These are phyloP conservation scores for Xanthorhoe spadicearia DNA, from an alignment of 2,888 invertebrate genomes.

Conservation along the genomic window DNA sequence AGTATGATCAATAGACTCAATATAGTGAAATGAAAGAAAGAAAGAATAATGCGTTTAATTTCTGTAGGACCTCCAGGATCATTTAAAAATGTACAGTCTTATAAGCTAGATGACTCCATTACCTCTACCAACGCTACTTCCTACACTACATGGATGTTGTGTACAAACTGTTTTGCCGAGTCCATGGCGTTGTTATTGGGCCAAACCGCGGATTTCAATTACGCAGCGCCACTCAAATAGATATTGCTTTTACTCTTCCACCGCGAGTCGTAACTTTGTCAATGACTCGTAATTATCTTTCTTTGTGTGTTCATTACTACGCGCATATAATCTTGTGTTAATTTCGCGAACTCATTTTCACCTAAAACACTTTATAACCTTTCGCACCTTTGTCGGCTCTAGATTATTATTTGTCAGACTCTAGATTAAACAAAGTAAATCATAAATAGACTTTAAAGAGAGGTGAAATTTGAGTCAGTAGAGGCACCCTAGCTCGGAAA, in stretches of 20 bases:
- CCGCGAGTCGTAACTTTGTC: conserved; percentile 58
- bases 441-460: no score
- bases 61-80: no score
- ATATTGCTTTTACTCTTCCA: conserved; percentile 57
- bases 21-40: no score
- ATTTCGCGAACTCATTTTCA: conserved; percentile 1
- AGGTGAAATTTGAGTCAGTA: no score
- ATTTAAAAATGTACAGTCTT: no score
- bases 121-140: no score
- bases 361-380: neutral
- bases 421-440: no score
- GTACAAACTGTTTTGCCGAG: neutral
- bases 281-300: conserved; percentile 59
- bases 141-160: neutral
- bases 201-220: conserved; percentile 73
- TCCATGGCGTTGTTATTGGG: conserved; percentile 63
- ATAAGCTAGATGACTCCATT: no score
- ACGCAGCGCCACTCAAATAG: conserved; percentile 55
- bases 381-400: no score
- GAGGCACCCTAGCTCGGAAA: no score
- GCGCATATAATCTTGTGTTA: conserved; percentile 39
- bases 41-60: no score
- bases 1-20: no score
- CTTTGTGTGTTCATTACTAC: conserved; percentile 47
- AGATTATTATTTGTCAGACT: neutral